Conservation (phyloP, 2,888 invertebrate species). For the Siphlonurus alternatus region DNA sequence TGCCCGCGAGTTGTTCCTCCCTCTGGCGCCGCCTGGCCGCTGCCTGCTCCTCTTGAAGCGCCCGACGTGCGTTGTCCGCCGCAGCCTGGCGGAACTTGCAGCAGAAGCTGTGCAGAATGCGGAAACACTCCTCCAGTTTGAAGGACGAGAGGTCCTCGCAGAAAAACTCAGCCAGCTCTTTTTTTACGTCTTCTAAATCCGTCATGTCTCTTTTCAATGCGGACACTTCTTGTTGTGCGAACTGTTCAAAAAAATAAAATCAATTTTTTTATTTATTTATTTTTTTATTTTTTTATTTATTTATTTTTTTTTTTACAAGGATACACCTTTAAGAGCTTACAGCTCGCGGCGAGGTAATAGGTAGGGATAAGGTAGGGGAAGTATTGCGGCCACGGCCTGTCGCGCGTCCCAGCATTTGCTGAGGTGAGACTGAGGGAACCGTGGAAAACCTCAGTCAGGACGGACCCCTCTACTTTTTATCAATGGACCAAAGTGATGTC, state of each 20-base stretch:
- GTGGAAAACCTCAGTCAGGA: too few relatives aligned
- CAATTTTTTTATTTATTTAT: neutral
- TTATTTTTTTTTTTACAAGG: too few relatives aligned
- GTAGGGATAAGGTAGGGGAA: too few relatives aligned
- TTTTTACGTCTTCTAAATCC: slow-evolving; percentile 62
- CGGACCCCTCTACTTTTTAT: too few relatives aligned
- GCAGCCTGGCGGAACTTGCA: slow-evolving; percentile 70
- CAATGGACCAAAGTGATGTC: too few relatives aligned
- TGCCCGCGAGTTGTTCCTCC: slow-evolving; percentile 49
- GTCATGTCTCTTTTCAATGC: slow-evolving; percentile 63
- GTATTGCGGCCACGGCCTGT: too few relatives aligned
- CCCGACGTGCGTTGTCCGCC: slow-evolving; percentile 67
- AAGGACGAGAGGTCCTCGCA: slow-evolving; percentile 75
- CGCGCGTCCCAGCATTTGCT: too few relatives aligned
- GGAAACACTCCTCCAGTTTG: slow-evolving; percentile 87
- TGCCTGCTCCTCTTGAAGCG: slow-evolving; percentile 73
- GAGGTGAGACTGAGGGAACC: too few relatives aligned
- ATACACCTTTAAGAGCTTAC: too few relatives aligned
- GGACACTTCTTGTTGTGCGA: slow-evolving; percentile 61
- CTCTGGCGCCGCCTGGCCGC: slow-evolving; percentile 55
- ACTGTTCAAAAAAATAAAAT: too few relatives aligned
- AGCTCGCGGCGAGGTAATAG: too few relatives aligned
- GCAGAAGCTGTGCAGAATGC: slow-evolving; percentile 76
- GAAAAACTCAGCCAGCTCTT: slow-evolving; percentile 76
- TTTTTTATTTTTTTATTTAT: neutral